Evolutionary conservation across 53 echinoderm and acorn worm genomes (phyloP).

Genomic region (Holothuria scabra): DNA sequence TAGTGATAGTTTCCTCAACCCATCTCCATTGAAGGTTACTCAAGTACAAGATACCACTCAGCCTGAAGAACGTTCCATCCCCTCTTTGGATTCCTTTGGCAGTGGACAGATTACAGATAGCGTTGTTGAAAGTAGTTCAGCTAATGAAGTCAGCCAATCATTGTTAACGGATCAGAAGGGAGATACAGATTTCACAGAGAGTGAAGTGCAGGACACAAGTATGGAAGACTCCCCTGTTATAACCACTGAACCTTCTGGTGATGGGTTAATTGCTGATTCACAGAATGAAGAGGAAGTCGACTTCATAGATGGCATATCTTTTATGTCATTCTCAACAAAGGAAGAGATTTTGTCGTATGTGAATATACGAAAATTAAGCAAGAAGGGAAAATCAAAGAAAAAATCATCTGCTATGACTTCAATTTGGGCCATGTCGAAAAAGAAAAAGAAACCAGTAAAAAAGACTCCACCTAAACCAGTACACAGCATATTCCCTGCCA

Average conservation of each 20-base stretch:
- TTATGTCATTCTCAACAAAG: conserved; percentile 49
- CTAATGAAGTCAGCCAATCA: too few relatives aligned
- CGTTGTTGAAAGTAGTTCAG: too few relatives aligned
- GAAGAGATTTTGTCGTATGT: conserved; percentile 34
- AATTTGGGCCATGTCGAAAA: conserved; percentile 35
- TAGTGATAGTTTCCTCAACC: conserved; percentile 2
- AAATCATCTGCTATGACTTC: neutral
- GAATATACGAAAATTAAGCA: neutral
- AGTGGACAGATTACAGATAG: too few relatives aligned
- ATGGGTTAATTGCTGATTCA: neutral
- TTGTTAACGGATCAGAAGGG: neutral
- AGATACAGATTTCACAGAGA: neutral
- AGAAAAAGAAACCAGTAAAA: conserved; percentile 43
- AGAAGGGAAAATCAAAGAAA: conserved; percentile 10
- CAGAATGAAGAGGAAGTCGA: conserved; percentile 8
- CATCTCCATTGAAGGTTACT: too few relatives aligned
- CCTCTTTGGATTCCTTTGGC: too few relatives aligned
- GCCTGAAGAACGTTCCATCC: too few relatives aligned
- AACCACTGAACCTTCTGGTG: neutral
- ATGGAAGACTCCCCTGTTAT: neutral
- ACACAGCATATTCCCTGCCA: conserved; percentile 28
- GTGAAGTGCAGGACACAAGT: neutral
- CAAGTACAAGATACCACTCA: too few relatives aligned
- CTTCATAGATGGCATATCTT: conserved; percentile 53
- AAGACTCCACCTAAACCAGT: conserved; percentile 31